Percentiles rank a stretch among this genome's conserved stretches.
Evolutionary conservation across 2,797 vertebrate species (phyloP).

Genomic region (Pogoniulus pusillus): DNA sequence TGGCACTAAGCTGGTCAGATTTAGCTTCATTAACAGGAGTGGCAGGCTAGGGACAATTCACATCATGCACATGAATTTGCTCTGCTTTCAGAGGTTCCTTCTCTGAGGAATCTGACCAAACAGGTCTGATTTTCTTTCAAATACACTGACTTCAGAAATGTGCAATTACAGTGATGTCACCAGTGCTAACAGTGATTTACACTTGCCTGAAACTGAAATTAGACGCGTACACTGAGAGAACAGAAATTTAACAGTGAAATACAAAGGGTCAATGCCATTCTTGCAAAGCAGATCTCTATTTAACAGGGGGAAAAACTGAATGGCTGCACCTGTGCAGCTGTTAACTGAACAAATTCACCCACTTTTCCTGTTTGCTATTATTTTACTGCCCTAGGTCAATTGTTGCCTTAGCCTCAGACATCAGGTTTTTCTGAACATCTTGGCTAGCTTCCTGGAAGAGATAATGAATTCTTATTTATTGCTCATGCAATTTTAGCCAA

Average conservation of each 20-base stretch:
- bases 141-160: neutral
- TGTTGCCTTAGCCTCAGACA: neutral
- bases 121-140: conserved; percentile 13
- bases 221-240: neutral
- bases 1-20: neutral
- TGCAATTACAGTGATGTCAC: neutral
- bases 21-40: neutral
- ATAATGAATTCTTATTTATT: neutral
- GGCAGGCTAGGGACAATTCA: neutral
- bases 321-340: neutral
- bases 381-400: neutral
- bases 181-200: conserved; percentile 3
- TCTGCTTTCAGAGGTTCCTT: neutral
- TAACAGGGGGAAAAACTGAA: neutral
- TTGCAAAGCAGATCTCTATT: neutral
- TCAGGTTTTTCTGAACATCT: conserved; percentile 1
- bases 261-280: neutral
- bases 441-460: neutral
- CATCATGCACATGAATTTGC: neutral
- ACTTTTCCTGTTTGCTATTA: neutral
- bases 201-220: neutral
- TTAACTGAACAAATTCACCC: neutral
- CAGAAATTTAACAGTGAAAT: neutral
- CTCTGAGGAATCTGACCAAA: neutral
- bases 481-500: neutral